phyloP scores from a whole-genome alignment of 2,888 invertebrate genomes.

The Saturnia japonica region DNA sequence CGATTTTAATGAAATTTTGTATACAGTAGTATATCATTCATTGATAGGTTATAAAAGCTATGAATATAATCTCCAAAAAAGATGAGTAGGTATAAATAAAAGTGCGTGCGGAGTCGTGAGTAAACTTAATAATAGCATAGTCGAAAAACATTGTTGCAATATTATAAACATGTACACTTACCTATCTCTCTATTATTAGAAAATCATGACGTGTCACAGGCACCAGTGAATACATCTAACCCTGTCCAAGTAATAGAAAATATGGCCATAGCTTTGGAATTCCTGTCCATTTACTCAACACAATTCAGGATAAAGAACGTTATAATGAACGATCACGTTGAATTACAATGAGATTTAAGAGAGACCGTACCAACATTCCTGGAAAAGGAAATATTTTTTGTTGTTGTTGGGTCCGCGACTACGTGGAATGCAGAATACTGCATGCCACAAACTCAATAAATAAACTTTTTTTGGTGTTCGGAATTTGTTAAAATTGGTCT shows the following conservation, averaged over 20 bases:
- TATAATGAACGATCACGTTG: slow-evolving; percentile 37
- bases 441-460: slow-evolving; percentile 9
- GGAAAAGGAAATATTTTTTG: slow-evolving; percentile 15
- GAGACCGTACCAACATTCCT: slow-evolving; percentile 16
- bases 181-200: slow-evolving; percentile 14
- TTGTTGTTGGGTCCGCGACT: background rate
- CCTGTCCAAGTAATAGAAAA: slow-evolving; percentile 40
- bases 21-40: too few relatives aligned
- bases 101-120: too few relatives aligned
- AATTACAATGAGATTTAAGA: slow-evolving; percentile 23
- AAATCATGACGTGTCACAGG: slow-evolving; percentile 36
- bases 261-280: slow-evolving; percentile 43
- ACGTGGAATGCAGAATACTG: slow-evolving; percentile 9
- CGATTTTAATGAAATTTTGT: too few relatives aligned
- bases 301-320: slow-evolving; percentile 50
- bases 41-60: too few relatives aligned
- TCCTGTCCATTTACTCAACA: slow-evolving; percentile 51
- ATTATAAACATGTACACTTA: slow-evolving; percentile 2
- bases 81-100: too few relatives aligned
- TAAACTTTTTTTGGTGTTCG: background rate
- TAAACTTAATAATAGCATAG: background rate
- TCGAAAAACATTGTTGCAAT: background rate
- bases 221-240: slow-evolving; percentile 46
- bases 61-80: too few relatives aligned
- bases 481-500: slow-evolving; percentile 2